phyloP scores from a whole-genome alignment of 2,797 vertebrate genomes.

The Eurystomus glaucurus region DNA sequence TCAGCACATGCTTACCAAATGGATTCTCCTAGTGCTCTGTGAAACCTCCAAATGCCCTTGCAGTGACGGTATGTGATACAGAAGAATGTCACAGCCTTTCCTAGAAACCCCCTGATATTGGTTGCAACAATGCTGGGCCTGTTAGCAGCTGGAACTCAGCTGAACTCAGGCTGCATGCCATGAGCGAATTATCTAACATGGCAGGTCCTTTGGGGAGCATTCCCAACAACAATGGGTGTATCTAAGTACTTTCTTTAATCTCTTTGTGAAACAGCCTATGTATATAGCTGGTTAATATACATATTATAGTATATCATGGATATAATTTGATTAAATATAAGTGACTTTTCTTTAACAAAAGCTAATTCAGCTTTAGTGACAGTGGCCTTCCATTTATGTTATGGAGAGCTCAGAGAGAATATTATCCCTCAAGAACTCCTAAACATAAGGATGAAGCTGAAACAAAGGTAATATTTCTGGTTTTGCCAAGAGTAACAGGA shows the following conservation, averaged over 20 bases:
- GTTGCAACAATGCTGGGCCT: accelerated
- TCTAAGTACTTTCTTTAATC: neutral
- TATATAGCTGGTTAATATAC: neutral
- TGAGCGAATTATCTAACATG: accelerated
- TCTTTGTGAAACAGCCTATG: neutral
- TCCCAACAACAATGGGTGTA: neutral
- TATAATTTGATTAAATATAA: neutral
- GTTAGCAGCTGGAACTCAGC: neutral
- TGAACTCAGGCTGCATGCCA: neutral
- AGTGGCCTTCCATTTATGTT: neutral
- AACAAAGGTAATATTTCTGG: neutral
- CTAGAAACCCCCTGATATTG: neutral
- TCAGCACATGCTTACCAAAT: neutral
- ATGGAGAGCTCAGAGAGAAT: neutral
- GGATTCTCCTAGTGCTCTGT: neutral
- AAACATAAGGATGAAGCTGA: neutral
- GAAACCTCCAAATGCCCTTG: neutral
- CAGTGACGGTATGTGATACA: neutral
- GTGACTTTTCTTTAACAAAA: neutral
- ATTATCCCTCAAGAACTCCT: neutral
- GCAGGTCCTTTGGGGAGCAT: neutral
- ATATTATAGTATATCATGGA: neutral
- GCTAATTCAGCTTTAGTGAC: neutral
- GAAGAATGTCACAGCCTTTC: neutral
- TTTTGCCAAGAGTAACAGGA: neutral